These are phyloP conservation scores for Aphelenchoides avenae DNA, from an alignment of 1,140 invertebrate species.

Conservation along the genomic window DNA sequence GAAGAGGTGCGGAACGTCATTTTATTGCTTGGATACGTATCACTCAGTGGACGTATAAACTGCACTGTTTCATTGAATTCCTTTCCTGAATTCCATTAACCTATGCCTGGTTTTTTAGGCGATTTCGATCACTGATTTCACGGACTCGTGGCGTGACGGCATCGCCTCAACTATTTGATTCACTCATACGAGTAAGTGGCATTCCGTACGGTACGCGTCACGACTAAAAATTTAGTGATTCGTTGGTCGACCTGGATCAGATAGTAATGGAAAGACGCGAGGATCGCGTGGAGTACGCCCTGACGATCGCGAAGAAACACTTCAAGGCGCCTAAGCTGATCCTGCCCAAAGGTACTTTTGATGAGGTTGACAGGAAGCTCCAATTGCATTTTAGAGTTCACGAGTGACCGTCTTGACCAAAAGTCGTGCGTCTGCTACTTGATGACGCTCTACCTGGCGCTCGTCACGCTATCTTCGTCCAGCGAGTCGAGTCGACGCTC, in stretches of 20 bases:
- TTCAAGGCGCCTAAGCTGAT: conserved; percentile 48
- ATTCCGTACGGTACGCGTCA: not conserved
- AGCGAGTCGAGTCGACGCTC: not conserved
- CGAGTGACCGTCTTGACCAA: conserved; percentile 52
- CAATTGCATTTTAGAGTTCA: conserved; percentile 45
- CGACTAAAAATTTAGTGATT: conserved; percentile 31
- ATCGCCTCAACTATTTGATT: conserved; percentile 49
- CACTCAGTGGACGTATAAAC: too few species aligned
- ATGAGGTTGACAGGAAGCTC: conserved; percentile 16
- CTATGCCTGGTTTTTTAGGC: too few species aligned
- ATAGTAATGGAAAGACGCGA: conserved; percentile 47
- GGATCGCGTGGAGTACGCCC: conserved; percentile 51
- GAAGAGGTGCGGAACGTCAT: conserved; percentile 4
- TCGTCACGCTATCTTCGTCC: not conserved
- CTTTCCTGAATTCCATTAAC: too few species aligned
- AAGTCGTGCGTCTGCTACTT: conserved; percentile 51
- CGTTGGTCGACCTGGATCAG: conserved; percentile 43
- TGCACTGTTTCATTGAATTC: too few species aligned
- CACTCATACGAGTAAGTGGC: conserved; percentile 51
- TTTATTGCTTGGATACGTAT: too few species aligned
- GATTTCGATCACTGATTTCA: conserved; percentile 52
- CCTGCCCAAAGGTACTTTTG: conserved; percentile 38
- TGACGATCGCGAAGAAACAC: conserved; percentile 43
- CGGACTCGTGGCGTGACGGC: conserved; percentile 55
- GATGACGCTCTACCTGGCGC: conserved; percentile 46